A percentile compares a stretch with the other conserved stretches of the same genome.
phyloP scores from a whole-genome alignment of 2,113 vertebrate species.

The Ascaphus truei region DNA sequence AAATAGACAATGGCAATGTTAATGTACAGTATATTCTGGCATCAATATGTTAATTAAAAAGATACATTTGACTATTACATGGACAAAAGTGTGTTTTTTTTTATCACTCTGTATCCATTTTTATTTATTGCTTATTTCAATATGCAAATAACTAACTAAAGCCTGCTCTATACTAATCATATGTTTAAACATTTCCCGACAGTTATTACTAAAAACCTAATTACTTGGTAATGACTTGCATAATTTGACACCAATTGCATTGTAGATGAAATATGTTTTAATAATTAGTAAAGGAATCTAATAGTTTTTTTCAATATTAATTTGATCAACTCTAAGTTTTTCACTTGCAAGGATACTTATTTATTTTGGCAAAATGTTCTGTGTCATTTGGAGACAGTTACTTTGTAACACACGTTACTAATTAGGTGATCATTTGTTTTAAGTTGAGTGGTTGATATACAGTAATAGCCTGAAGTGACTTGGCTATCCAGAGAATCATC shows the following conservation, averaged over 20 bases:
- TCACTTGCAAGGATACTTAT: too few relatives aligned
- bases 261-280: conserved; percentile 28
- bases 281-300: conserved; percentile 13
- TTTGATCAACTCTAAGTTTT: not conserved
- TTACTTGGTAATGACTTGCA: conserved; percentile 31
- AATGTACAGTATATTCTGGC: not conserved
- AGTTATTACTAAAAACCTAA: conserved; percentile 32
- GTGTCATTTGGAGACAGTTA: too few relatives aligned
- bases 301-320: not conserved
- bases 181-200: conserved; percentile 33
- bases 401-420: too few relatives aligned
- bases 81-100: not conserved
- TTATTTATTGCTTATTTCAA: conserved; percentile 18
- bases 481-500: too few relatives aligned
- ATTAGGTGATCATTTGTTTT: too few relatives aligned
- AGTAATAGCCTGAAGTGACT: too few relatives aligned
- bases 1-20: not conserved
- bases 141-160: conserved; percentile 26
- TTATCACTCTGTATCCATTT: conserved; percentile 19
- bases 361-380: too few relatives aligned
- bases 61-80: not conserved
- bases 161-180: conserved; percentile 25
- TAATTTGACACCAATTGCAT: conserved; percentile 27
- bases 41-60: conserved; percentile 28
- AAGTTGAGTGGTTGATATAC: too few relatives aligned